Evolutionary conservation across 2,888 invertebrate species (phyloP).

Genomic region (Elysia crispata): DNA sequence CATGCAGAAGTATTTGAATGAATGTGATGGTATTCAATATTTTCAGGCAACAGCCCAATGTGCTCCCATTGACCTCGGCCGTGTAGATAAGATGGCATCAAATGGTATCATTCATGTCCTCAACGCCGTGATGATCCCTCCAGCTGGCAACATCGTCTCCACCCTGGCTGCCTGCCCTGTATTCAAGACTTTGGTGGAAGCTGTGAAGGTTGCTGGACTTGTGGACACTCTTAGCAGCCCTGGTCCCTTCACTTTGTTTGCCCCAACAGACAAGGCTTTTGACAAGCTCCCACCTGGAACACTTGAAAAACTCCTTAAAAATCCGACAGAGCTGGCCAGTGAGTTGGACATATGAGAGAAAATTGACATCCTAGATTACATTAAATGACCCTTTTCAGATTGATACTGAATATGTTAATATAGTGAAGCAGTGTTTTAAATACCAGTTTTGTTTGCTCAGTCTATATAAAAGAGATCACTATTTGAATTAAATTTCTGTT

Average conservation of each 20-base stretch:
- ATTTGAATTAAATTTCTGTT: too few relatives aligned
- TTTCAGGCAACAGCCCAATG: slow-evolving; percentile 61
- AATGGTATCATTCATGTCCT: slow-evolving; percentile 77
- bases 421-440: too few relatives aligned
- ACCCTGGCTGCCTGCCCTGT: slow-evolving; percentile 51
- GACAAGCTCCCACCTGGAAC: slow-evolving; percentile 53
- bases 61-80: slow-evolving; percentile 55
- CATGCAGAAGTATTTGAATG: too few relatives aligned
- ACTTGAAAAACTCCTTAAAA: slow-evolving; percentile 54
- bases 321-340: slow-evolving; percentile 57
- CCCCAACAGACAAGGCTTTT: slow-evolving; percentile 60
- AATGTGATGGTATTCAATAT: too few relatives aligned
- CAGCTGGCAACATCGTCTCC: slow-evolving; percentile 59
- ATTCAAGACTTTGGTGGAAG: slow-evolving; percentile 55
- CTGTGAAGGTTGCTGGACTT: slow-evolving; percentile 56
- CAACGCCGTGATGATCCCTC: slow-evolving; percentile 68
- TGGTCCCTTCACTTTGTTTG: slow-evolving; percentile 62
- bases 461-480: too few relatives aligned
- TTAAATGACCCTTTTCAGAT: too few relatives aligned
- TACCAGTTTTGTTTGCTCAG: too few relatives aligned
- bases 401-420: too few relatives aligned
- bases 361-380: too few relatives aligned
- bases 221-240: slow-evolving; percentile 50
- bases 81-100: slow-evolving; percentile 62
- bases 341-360: too few relatives aligned